Evolutionary conservation across 2,113 vertebrate species (phyloP).

Genomic region (Marcusenius ussheri): DNA sequence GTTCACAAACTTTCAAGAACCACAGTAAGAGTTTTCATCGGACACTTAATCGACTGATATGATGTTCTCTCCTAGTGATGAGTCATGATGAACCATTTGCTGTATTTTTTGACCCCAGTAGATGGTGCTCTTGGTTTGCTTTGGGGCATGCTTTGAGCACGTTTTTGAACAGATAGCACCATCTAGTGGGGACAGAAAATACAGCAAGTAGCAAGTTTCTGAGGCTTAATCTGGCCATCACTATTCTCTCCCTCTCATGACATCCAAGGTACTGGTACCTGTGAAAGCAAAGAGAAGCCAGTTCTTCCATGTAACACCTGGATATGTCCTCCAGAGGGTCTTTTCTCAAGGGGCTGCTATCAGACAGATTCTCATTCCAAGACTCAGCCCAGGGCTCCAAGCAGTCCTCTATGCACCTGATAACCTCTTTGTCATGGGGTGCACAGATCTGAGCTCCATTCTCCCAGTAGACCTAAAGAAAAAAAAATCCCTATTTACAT

Average conservation of each 20-base stretch:
- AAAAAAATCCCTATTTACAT: background rate
- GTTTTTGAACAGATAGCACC: background rate
- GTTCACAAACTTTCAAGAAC: background rate
- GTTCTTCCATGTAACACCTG: slow-evolving; percentile 76
- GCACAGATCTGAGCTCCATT: slow-evolving; percentile 83
- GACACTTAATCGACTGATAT: background rate
- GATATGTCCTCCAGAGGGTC: slow-evolving; percentile 76
- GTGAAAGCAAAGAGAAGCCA: slow-evolving; percentile 75
- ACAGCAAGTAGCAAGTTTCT: background rate
- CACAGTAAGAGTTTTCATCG: background rate
- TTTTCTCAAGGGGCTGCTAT: slow-evolving; percentile 64
- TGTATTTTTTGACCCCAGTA: background rate
- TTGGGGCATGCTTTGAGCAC: background rate
- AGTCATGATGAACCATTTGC: background rate
- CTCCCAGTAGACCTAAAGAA: slow-evolving; percentile 82
- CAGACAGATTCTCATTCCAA: slow-evolving; percentile 75
- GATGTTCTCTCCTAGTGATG: background rate
- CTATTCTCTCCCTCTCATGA: background rate
- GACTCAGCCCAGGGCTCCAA: slow-evolving; percentile 80
- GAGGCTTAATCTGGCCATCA: background rate
- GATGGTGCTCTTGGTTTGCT: background rate
- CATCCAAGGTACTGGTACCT: slow-evolving; percentile 56
- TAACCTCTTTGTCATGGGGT: slow-evolving; percentile 83
- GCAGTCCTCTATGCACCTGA: slow-evolving; percentile 76
- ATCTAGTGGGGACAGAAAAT: background rate